phyloP scores from a whole-genome alignment of 2,888 invertebrate genomes.

The Eledona agricola region DNA sequence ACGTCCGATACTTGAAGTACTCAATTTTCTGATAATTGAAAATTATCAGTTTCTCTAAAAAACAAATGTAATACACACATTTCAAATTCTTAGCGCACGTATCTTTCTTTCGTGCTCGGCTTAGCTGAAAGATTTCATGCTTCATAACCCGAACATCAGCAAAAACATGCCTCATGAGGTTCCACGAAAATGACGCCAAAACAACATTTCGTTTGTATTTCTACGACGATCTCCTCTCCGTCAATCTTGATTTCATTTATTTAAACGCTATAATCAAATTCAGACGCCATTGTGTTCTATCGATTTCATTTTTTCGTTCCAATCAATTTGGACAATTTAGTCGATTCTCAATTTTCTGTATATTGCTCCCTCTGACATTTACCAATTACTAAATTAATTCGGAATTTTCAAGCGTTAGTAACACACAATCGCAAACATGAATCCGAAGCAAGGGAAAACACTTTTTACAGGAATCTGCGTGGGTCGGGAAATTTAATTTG shows the following conservation, averaged over 20 bases:
- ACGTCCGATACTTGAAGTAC: neutral
- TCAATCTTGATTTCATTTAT: too few species aligned
- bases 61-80: slow-evolving; percentile 3
- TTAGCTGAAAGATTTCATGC: slow-evolving; percentile 26
- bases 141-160: slow-evolving; percentile 22
- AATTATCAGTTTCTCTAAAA: too few species aligned
- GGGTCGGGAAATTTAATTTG: slow-evolving; percentile 4
- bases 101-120: slow-evolving; percentile 26
- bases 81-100: slow-evolving; percentile 8
- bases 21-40: too few species aligned
- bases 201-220: neutral
- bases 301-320: too few species aligned
- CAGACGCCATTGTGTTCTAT: too few species aligned
- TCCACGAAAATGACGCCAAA: neutral
- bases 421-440: slow-evolving; percentile 7
- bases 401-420: neutral
- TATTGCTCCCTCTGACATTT: neutral
- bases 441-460: slow-evolving; percentile 8
- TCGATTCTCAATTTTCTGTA: neutral
- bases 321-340: too few species aligned
- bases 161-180: slow-evolving; percentile 8
- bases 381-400: neutral
- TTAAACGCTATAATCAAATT: too few species aligned
- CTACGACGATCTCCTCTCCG: too few species aligned
- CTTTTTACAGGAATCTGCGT: slow-evolving; percentile 1